Evolutionary conservation across 2,888 invertebrate species (phyloP).

Genomic region (Pristionchus exspectatus): DNA sequence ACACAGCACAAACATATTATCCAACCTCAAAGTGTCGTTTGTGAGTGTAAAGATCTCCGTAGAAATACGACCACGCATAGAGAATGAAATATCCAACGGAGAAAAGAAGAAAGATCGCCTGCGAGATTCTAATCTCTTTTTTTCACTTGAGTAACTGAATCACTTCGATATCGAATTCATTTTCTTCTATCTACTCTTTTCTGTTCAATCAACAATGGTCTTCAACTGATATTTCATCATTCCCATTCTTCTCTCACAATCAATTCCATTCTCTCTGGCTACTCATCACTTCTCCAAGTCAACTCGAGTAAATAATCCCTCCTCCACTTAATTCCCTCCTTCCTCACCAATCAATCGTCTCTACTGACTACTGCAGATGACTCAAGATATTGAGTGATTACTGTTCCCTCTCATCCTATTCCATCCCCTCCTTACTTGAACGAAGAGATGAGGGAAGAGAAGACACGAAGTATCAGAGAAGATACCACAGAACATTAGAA

Average conservation of each 20-base stretch:
- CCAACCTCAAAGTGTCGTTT: conserved; percentile 66
- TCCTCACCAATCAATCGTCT: neutral
- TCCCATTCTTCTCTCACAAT: neutral
- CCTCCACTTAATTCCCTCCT: neutral
- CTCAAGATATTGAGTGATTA: neutral
- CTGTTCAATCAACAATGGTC: neutral
- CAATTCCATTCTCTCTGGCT: conserved; percentile 4
- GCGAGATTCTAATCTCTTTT: neutral
- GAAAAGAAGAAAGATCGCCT: conserved; percentile 68
- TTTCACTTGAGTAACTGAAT: neutral
- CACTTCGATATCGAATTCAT: neutral
- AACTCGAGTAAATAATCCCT: neutral
- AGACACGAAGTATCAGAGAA: conserved; percentile 70
- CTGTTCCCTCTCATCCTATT: too few species aligned
- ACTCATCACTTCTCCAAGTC: neutral
- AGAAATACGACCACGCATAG: conserved; percentile 76
- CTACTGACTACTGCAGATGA: neutral
- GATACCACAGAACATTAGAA: conserved; percentile 74
- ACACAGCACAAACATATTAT: neutral
- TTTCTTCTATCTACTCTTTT: neutral
- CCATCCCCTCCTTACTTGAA: conserved; percentile 61
- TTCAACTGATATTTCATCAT: neutral
- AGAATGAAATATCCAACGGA: conserved; percentile 74
- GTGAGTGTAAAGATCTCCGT: conserved; percentile 73
- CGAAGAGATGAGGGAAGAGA: conserved; percentile 73